These are phyloP conservation scores for Eudyptes chrysolophus DNA, from an alignment of 2,113 vertebrate genomes.

Conservation along the genomic window DNA sequence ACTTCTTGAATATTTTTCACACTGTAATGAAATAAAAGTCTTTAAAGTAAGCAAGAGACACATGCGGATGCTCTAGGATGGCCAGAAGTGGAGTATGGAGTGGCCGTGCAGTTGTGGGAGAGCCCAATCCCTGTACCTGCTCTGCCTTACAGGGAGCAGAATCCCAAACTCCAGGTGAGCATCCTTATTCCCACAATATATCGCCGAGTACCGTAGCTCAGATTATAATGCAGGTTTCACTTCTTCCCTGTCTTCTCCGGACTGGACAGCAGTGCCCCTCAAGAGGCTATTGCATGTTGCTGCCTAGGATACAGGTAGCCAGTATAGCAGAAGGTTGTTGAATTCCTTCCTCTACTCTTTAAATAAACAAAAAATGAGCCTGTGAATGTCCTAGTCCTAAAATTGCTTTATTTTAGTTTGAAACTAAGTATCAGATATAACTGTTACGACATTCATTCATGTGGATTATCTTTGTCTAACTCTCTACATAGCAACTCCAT, in stretches of 20 bases:
- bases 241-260: not conserved
- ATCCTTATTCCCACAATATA: not conserved
- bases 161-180: not conserved
- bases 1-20: not conserved
- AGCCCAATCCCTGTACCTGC: not conserved
- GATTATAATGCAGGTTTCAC: not conserved
- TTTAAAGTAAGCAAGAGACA: not conserved
- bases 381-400: not conserved
- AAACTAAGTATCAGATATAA: not conserved
- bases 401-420: not conserved
- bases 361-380: not conserved
- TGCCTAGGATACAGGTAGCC: not conserved
- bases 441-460: not conserved
- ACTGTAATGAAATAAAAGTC: not conserved
- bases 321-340: not conserved
- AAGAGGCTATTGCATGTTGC: not conserved
- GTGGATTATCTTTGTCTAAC: not conserved
- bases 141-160: not conserved
- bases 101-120: not conserved
- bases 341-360: not conserved
- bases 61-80: rapidly evolving
- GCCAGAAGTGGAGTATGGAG: not conserved
- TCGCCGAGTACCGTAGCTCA: not conserved
- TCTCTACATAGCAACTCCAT: not conserved
- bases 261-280: not conserved